Conservation (phyloP, 2,888 invertebrate species). For the Eugnorisma glareosa region DNA sequence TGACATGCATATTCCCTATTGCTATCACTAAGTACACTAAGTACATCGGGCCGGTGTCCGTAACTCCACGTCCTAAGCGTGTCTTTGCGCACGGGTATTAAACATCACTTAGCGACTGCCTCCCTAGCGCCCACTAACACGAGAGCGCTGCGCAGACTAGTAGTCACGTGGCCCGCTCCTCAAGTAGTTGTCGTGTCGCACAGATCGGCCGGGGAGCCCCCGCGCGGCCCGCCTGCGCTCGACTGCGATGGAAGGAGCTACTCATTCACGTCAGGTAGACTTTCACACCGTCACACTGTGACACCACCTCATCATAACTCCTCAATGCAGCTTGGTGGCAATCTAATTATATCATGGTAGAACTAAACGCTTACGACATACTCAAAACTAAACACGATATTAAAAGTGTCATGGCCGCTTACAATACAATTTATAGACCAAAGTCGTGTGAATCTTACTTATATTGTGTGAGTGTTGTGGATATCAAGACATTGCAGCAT, state of each 20-base stretch:
- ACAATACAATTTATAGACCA: neutral
- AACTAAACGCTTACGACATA: slow-evolving; percentile 10
- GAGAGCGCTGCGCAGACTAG: neutral
- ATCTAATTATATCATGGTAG: slow-evolving; percentile 1
- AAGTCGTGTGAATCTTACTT: neutral
- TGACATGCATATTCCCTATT: too few species aligned
- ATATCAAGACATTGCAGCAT: slow-evolving; percentile 1
- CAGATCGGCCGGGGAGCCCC: slow-evolving; percentile 46
- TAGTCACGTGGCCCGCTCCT: too few species aligned
- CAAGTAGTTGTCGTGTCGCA: too few species aligned
- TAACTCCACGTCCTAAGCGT: neutral
- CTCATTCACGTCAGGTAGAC: slow-evolving; percentile 73
- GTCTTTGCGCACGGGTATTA: neutral
- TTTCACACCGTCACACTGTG: slow-evolving; percentile 10
- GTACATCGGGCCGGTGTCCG: neutral
- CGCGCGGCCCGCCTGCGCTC: slow-evolving; percentile 56
- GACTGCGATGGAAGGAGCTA: slow-evolving; percentile 77
- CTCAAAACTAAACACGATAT: slow-evolving; percentile 4
- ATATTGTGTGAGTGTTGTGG: neutral
- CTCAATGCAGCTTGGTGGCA: neutral
- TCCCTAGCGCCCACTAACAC: neutral
- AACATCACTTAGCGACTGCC: neutral
- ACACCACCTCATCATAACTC: slow-evolving; percentile 15
- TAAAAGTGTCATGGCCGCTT: slow-evolving; percentile 5
- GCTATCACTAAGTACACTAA: too few species aligned